Base-by-base conservation (phyloP, 2,113 vertebrate species). In the Piliocolobus tephrosceles region DNA sequence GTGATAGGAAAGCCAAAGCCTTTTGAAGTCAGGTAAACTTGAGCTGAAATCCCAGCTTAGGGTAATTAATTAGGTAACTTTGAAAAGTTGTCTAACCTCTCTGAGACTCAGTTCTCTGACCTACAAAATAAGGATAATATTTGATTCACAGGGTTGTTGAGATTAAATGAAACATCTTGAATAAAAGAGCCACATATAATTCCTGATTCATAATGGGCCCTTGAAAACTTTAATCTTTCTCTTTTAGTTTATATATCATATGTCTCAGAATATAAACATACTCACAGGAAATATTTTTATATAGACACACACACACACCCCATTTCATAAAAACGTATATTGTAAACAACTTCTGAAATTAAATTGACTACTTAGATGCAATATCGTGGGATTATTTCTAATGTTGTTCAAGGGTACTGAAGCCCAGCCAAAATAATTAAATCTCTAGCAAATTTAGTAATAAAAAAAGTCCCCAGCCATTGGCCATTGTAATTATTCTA, bases 341-440 rank as follows among this genome's bases (percentile, higher is more conserved):
- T 20, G 7, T 61, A 38, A 92, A 90, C 32, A 91, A 64, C 35
- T 86, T 80, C 40, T 47, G 38, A 95, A 95, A 82, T 85, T 80
- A 95, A 93, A 66, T 38, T 27, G 40, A 50, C 64, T 90, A 70
- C 30, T 89, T 85, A 90, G 84, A 66, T 45, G 85, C 80, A 92
- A 58, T 86, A 82, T 64, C 83, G n/a, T 86, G 58, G 55, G 58
- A 52, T 50, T 80, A 79, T 92, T 83, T 88, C 68, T 68, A 9
- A 11, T 45, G 76, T 96, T 95, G 45, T 73, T 90, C 50, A 88
- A 70, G 66, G 45, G 55, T 68, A 18, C 3, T 32, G 97, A 95
- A 93, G n/a, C 68, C 50, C 64, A 92, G 95, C 92, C 97, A 97
- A 88, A 93, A 94, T 96, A 96, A 98, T 97, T 97, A 98, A 98